Evolutionary conservation across 2,113 vertebrate genomes (phyloP).

Genomic region (Tachysurus fulvidraco): DNA sequence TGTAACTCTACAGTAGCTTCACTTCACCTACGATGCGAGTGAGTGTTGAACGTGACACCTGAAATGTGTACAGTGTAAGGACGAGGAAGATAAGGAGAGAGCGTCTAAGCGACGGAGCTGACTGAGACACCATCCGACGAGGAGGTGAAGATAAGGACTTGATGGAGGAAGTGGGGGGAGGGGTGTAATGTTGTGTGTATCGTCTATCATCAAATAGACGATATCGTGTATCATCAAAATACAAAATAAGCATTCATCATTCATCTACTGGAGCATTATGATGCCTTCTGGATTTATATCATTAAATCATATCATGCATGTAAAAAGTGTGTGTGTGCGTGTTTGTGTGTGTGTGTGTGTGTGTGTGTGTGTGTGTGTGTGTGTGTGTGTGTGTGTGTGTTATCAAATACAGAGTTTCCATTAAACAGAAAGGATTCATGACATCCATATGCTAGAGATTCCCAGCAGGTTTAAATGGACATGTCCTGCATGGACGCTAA

Average conservation of each 20-base stretch:
- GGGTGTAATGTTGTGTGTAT: background rate
- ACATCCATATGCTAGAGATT: slow-evolving; percentile 59
- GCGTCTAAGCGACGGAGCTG: background rate
- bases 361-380: slow-evolving; percentile 19
- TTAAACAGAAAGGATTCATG: slow-evolving; percentile 60
- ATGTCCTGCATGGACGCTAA: background rate
- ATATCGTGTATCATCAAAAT: slow-evolving; percentile 49
- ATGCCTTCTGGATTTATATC: slow-evolving; percentile 46
- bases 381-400: background rate
- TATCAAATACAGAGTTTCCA: slow-evolving; percentile 65
- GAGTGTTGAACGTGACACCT: slow-evolving; percentile 11
- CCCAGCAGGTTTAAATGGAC: slow-evolving; percentile 55
- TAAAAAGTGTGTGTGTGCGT: slow-evolving; percentile 20
- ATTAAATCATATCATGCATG: slow-evolving; percentile 59
- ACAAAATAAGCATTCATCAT: slow-evolving; percentile 65
- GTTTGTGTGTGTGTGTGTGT: too few species aligned
- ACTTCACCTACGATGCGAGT: background rate
- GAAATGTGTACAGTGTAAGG: slow-evolving; percentile 16
- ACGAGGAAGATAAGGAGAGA: background rate
- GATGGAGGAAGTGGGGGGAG: background rate
- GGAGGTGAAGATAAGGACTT: slow-evolving; percentile 13
- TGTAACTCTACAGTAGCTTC: background rate
- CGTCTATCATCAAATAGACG: slow-evolving; percentile 53
- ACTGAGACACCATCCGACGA: background rate
- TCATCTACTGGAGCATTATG: slow-evolving; percentile 64